Percentiles rank a stretch among this genome's conserved stretches.
These are phyloP conservation scores for Litoditis marina DNA, from an alignment of 2,888 invertebrate species.

Conservation along the genomic window DNA sequence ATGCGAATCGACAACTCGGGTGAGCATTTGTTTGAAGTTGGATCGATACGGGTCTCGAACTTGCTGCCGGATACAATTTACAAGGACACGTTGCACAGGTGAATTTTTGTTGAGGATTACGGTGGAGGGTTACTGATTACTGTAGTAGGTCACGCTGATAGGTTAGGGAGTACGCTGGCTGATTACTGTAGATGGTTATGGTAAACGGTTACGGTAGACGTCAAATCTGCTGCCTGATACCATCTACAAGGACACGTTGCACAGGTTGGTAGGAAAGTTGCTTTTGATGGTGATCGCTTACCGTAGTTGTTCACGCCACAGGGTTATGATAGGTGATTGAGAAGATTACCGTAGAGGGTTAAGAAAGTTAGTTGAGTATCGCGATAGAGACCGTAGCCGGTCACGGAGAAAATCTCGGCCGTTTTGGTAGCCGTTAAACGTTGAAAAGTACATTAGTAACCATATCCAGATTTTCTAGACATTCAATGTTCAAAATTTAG, in stretches of 20 bases:
- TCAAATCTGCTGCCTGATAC: slow-evolving; percentile 91
- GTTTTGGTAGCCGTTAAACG: too few relatives aligned
- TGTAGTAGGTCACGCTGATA: not conserved
- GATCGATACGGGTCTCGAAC: slow-evolving; percentile 91
- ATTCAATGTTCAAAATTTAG: too few relatives aligned
- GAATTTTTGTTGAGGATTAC: too few relatives aligned
- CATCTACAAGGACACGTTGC: slow-evolving; percentile 69
- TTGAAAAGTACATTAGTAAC: too few relatives aligned
- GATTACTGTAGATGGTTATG: too few relatives aligned
- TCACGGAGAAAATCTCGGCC: too few relatives aligned
- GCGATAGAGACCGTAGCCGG: too few relatives aligned
- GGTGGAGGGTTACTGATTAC: not conserved
- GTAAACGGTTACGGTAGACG: too few relatives aligned
- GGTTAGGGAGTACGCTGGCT: not conserved
- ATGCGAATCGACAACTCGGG: slow-evolving; percentile 94
- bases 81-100: slow-evolving; percentile 41
- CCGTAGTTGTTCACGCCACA: not conserved
- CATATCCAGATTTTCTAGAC: too few relatives aligned
- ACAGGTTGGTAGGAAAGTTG: too few relatives aligned
- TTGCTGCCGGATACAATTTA: slow-evolving; percentile 89
- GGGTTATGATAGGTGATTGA: not conserved
- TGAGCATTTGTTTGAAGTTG: slow-evolving; percentile 90
- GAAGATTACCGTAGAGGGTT: not conserved
- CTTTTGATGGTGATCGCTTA: too few relatives aligned
- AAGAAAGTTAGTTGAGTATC: too few relatives aligned